Base-by-base conservation (phyloP, 2,113 vertebrate species). In the Caretta caretta region DNA sequence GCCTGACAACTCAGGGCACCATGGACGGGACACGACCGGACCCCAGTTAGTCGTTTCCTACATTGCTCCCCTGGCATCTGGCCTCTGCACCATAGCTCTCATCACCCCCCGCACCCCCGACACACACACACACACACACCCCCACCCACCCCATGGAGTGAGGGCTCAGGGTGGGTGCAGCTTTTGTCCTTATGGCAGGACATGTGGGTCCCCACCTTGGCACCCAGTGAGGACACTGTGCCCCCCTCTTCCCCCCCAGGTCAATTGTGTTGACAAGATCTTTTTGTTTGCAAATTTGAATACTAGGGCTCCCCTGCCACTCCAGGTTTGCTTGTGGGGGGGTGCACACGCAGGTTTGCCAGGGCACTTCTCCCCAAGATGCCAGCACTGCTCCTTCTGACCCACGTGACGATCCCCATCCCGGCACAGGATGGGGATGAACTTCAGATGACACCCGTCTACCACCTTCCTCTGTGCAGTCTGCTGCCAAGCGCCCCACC, bases 361-460 rank as follows among this genome's bases (percentile, higher is more conserved):
- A 29, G 0, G 0, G 5, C 25, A 87, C 6, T 22, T 2, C 1
- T 65, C 62, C 31, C 65, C 14, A 38, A 9, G 16, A 16, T 57
- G 54, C 48, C 51, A 31, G 3, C 53, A 6, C 51, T 3, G 1
- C 0, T 38, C 35, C 10, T 25, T 25, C n/a, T 20, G 42, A 76
- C 72, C 22, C 38, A 24, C 3, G 4, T 8, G 16, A 69, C 29
- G 35, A 14, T 2, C 59, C 29, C 11, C 13, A 62, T 27, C 57
- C 57, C 3, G 10, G 27, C 57, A 29, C 57, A 59, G 57, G 59
- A 62, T 14, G 59, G 6, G 3, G 29, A 27, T 29, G 27, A 6
- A 62, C 27, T 62, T 62, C 59, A 62, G 59, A 29, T 14, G 29
- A 29, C 27, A 12, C 12, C 59, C 29, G 25, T 29, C 62, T 17